A percentile compares a stretch with the other conserved stretches of the same genome.
Conservation (phyloP, 2,888 invertebrate species). For the Macaria liturata region DNA sequence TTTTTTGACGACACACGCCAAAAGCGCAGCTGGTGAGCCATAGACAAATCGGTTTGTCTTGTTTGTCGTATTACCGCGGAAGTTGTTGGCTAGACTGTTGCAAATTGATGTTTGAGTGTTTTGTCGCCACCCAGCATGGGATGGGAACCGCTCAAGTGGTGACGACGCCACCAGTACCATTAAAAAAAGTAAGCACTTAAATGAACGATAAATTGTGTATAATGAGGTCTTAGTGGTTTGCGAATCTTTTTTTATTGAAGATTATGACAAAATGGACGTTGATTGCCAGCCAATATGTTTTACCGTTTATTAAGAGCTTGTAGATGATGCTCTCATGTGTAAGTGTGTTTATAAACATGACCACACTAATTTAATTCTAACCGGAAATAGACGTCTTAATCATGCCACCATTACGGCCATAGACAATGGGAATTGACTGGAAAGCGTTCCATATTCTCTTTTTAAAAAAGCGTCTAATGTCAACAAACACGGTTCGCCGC, state of each 20-base stretch:
- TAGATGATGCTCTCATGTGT: neutral
- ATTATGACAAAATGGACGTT: conserved; percentile 14
- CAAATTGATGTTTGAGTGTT: conserved; percentile 76
- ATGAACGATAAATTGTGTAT: conserved; percentile 65
- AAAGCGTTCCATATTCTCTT: conserved; percentile 57
- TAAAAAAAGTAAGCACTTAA: conserved; percentile 57
- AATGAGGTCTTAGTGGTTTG: conserved; percentile 49
- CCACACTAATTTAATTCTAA: conserved; percentile 18
- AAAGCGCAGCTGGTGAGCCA: conserved; percentile 35
- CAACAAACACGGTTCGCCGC: conserved; percentile 60
- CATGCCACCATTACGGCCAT: conserved; percentile 64
- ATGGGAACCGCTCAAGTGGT: conserved; percentile 49
- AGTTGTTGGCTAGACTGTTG: conserved; percentile 73
- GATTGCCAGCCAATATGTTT: conserved; percentile 1
- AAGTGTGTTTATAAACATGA: conserved; percentile 6
- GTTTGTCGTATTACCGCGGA: conserved; percentile 51
- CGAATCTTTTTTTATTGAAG: conserved; percentile 27
- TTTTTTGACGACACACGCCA: conserved; percentile 32
- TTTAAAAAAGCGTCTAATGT: conserved; percentile 50
- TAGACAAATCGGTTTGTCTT: conserved; percentile 30
- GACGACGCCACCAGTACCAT: conserved; percentile 55
- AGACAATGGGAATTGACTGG: conserved; percentile 64
- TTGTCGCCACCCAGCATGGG: conserved; percentile 76
- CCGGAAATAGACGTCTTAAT: conserved; percentile 62
- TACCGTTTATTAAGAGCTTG: neutral